Conservation (phyloP, 2,888 invertebrate species). For the Tenthredo notha region DNA sequence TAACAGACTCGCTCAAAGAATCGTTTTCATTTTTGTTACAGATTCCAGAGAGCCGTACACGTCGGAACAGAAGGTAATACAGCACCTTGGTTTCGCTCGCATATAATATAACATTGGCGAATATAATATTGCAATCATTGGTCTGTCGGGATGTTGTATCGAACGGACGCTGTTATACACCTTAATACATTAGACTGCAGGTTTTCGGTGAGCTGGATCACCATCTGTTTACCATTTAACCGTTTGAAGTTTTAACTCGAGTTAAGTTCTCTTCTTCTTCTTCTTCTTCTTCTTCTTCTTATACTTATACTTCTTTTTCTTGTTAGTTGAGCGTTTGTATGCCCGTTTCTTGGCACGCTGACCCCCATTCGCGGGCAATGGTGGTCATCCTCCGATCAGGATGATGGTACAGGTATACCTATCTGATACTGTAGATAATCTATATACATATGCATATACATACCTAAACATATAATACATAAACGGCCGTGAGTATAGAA, state of each 20-base stretch:
- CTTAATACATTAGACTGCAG: neutral
- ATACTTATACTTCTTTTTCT: neutral
- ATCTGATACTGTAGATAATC: neutral
- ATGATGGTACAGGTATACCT: constrained; percentile 25
- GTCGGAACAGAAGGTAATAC: constrained; percentile 65
- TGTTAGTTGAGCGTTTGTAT: neutral
- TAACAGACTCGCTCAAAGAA: neutral
- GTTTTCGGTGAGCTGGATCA: neutral
- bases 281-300: neutral
- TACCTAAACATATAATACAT: neutral
- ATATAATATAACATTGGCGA: neutral
- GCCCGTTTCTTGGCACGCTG: constrained; percentile 49
- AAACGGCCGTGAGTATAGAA: neutral
- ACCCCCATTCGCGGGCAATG: constrained; percentile 28
- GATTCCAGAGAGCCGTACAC: constrained; percentile 60
- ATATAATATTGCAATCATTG: neutral
- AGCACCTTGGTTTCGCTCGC: neutral
- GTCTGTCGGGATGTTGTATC: neutral
- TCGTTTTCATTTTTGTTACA: constrained; percentile 55
- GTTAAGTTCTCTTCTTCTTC: neutral
- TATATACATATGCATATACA: too few relatives aligned
- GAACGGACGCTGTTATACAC: neutral
- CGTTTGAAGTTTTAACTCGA: neutral
- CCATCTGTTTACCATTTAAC: neutral
- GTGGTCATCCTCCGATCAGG: constrained; percentile 30